Percentiles rank a stretch among this genome's conserved stretches.
Evolutionary conservation across 2,113 vertebrate species (phyloP).

Genomic region (Genyomyrus donnyi): DNA sequence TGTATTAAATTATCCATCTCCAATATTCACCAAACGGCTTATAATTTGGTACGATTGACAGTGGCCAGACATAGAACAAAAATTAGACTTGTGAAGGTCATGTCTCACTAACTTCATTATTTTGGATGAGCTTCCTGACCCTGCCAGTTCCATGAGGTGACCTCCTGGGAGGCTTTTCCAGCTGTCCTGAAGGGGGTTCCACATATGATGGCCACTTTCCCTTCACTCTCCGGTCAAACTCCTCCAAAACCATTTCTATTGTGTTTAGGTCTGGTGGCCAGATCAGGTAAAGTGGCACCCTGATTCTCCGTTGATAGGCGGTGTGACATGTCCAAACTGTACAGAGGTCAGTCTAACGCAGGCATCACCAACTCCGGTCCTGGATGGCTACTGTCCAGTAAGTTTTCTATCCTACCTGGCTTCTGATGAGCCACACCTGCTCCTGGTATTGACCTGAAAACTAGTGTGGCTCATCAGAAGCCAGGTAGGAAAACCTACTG

Average conservation of each 20-base stretch:
- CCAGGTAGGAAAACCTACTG: no score
- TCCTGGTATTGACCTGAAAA: no score
- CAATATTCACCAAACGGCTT: neutral
- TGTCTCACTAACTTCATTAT: neutral
- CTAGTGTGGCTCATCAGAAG: no score
- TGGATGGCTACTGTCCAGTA: no score
- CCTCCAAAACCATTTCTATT: neutral
- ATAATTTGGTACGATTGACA: neutral
- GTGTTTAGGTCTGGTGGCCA: neutral
- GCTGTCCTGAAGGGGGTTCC: neutral
- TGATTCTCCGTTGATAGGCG: neutral
- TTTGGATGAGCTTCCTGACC: neutral
- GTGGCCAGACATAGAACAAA: neutral
- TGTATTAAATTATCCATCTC: no score
- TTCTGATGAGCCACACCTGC: no score
- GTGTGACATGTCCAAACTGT: neutral
- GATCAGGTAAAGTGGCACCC: neutral
- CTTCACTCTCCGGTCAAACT: neutral
- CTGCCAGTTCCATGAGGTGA: no score
- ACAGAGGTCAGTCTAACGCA: neutral
- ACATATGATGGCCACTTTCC: neutral
- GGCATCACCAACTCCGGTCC: no score
- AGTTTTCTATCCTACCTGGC: no score
- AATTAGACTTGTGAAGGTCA: neutral
- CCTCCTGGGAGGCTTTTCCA: neutral